These are phyloP conservation scores for Anastrepha ludens DNA, from an alignment of 1,140 invertebrate species.

Conservation along the genomic window DNA sequence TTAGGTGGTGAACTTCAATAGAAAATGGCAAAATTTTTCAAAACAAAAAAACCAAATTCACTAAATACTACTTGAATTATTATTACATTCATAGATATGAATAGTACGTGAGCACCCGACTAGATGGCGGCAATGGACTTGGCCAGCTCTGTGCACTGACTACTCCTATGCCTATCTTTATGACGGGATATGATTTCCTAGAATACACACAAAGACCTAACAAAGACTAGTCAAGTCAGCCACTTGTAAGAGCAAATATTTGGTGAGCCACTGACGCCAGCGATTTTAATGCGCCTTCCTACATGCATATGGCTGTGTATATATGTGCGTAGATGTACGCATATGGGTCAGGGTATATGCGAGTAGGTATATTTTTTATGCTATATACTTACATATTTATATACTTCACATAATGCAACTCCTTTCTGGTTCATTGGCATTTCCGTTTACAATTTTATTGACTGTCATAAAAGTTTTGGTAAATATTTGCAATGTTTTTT, in stretches of 20 bases:
- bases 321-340: background rate
- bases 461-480: no score
- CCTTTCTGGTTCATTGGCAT: no score
- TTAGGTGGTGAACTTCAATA: background rate
- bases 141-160: background rate
- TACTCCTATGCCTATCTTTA: background rate
- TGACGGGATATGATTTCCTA: background rate
- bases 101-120: background rate
- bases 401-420: no score
- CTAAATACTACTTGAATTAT: background rate
- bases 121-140: background rate
- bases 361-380: no score
- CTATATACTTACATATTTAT: no score
- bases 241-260: constrained; percentile 7
- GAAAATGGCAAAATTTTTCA: background rate
- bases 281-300: background rate
- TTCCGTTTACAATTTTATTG: no score
- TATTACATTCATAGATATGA: background rate
- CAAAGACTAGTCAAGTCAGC: background rate
- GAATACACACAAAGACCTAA: background rate
- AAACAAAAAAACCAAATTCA: background rate
- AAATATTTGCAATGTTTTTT: no score
- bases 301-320: background rate
- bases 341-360: no score
- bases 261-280: background rate